Evolutionary conservation across 2,888 invertebrate genomes (phyloP).

Genomic region (Helicoverpa assulta): DNA sequence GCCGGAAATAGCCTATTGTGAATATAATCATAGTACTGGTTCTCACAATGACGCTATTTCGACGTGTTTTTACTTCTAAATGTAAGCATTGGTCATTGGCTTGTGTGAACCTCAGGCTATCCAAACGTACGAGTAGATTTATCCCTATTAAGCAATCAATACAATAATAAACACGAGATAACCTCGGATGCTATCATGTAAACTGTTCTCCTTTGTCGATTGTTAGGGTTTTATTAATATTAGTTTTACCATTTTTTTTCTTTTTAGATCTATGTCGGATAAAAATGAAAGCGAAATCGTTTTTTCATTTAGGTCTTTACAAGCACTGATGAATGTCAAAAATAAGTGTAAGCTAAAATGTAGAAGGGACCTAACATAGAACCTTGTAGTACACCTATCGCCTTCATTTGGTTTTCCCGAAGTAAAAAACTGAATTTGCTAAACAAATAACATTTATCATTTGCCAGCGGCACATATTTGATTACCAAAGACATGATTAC

Average conservation of each 20-base stretch:
- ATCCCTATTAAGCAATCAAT: constrained; percentile 7
- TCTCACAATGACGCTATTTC: constrained; percentile 53
- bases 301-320: too few species aligned
- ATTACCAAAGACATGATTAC: neutral
- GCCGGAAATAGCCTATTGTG: constrained; percentile 58
- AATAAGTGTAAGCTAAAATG: too few species aligned
- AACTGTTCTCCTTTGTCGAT: neutral
- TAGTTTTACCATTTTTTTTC: neutral
- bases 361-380: too few species aligned
- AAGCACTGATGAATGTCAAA: too few species aligned
- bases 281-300: too few species aligned
- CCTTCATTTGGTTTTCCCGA: too few species aligned
- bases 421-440: too few species aligned
- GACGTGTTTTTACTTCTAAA: constrained; percentile 44
- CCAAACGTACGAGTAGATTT: constrained; percentile 19
- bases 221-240: constrained; percentile 3
- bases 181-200: constrained; percentile 2
- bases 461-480: too few species aligned
- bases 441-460: too few species aligned
- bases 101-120: constrained; percentile 35
- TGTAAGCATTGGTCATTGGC: constrained; percentile 57
- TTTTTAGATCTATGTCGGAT: too few species aligned
- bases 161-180: constrained; percentile 19
- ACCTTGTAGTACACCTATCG: too few species aligned
- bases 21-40: constrained; percentile 44